Conservation (phyloP, 2,113 vertebrate genomes). For the Brachypteracias leptosomus region DNA sequence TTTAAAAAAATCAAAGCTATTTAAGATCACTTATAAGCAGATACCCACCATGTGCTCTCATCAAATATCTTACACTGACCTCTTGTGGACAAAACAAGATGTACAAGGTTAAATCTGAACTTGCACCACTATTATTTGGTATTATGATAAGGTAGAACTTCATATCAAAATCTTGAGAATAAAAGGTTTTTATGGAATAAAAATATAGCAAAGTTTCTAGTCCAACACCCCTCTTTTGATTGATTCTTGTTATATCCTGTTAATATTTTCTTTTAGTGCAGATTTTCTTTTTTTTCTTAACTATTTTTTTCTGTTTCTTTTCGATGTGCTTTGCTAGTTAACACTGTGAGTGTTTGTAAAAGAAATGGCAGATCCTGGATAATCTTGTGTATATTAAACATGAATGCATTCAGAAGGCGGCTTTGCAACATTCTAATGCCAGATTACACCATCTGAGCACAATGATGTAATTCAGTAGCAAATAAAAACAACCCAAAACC, state of each 20-base stretch:
- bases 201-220: background rate
- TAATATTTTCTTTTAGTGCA: background rate
- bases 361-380: background rate
- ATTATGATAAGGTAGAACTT: background rate
- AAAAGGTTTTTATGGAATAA: background rate
- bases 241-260: background rate
- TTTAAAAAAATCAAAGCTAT: too few species aligned
- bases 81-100: slow-evolving; percentile 23
- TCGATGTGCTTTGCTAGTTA: background rate
- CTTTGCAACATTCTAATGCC: background rate
- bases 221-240: background rate
- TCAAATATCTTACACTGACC: background rate
- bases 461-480: background rate
- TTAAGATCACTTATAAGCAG: background rate
- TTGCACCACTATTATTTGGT: fast-evolving
- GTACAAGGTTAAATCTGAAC: background rate
- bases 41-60: fast-evolving
- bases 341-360: background rate
- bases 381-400: background rate
- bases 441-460: background rate
- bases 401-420: background rate
- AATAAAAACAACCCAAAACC: background rate
- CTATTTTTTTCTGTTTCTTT: background rate
- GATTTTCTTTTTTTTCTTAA: background rate
- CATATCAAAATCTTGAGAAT: background rate